A percentile compares a stretch with the other conserved stretches of the same genome.
These are phyloP conservation scores for Scartelaos histophorus DNA, from an alignment of 2,113 vertebrate genomes.

Conservation along the genomic window DNA sequence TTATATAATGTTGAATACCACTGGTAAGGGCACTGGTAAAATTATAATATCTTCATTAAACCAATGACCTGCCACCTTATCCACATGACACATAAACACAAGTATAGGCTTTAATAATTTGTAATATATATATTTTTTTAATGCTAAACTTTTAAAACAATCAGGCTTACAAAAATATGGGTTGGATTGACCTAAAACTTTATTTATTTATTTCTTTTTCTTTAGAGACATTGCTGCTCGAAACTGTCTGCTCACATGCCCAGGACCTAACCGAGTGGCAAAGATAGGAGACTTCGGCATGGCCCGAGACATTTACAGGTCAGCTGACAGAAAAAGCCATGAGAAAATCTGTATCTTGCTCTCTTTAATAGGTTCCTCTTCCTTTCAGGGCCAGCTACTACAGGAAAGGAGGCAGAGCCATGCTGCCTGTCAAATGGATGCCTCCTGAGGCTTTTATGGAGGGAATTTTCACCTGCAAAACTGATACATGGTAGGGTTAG, in stretches of 20 bases:
- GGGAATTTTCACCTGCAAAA: conserved; percentile 93
- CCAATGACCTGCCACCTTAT: too few species aligned
- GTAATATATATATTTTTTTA: too few species aligned
- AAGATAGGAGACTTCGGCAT: conserved; percentile 94
- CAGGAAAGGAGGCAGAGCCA: conserved; percentile 85
- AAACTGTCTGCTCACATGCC: conserved; percentile 88
- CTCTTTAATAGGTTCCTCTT: conserved; percentile 3
- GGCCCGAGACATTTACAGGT: conserved; percentile 93
- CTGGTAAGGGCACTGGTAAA: background rate
- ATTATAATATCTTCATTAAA: background rate
- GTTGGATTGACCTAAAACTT: conserved; percentile 8
- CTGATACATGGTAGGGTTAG: conserved; percentile 97
- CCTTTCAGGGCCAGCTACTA: conserved; percentile 88
- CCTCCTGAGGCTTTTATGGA: conserved; percentile 92
- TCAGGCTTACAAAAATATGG: background rate
- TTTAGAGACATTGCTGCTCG: conserved; percentile 89
- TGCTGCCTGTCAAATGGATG: conserved; percentile 95
- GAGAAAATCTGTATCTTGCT: background rate
- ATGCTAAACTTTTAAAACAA: too few species aligned
- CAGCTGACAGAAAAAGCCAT: conserved; percentile 2
- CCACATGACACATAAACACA: too few species aligned
- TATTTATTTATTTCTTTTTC: background rate
- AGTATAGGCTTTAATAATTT: too few species aligned
- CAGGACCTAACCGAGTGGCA: conserved; percentile 82
- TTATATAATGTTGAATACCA: background rate